Evolutionary conservation across 2,888 invertebrate genomes (phyloP).

Genomic region (Yponomeuta cagnagella): DNA sequence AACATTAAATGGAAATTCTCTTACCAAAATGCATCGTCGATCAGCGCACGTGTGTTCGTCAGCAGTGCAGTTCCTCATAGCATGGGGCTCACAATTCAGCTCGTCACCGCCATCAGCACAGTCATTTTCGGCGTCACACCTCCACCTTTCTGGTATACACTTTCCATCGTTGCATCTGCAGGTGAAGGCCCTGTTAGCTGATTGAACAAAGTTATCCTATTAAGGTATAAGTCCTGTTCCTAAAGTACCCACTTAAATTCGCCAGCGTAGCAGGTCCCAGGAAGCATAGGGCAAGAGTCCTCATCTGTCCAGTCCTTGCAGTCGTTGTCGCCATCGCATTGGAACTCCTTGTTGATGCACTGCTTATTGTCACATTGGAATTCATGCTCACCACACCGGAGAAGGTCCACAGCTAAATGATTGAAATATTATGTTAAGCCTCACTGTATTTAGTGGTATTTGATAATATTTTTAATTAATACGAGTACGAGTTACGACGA

Average conservation of each 20-base stretch:
- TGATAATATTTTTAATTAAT: too few relatives aligned
- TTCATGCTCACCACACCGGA: conserved; percentile 82
- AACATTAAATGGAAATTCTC: not conserved
- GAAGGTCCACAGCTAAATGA: conserved; percentile 56
- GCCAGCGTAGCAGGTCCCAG: conserved; percentile 79
- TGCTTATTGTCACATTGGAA: conserved; percentile 83
- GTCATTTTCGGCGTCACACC: conserved; percentile 87
- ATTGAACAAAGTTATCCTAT: not conserved
- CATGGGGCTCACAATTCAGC: conserved; percentile 78
- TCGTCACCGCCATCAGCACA: conserved; percentile 89
- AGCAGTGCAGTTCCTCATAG: conserved; percentile 79
- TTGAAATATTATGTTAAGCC: not conserved
- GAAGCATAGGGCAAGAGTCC: conserved; percentile 81
- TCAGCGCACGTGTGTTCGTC: conserved; percentile 85
- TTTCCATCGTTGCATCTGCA: conserved; percentile 83
- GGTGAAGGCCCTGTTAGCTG: not conserved
- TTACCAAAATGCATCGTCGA: conserved; percentile 85
- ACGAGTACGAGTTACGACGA: too few relatives aligned
- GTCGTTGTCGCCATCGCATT: conserved; percentile 90
- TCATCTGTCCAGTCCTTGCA: conserved; percentile 93
- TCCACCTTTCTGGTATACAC: conserved; percentile 86
- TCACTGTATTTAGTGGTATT: too few relatives aligned
- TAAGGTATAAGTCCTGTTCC: not conserved
- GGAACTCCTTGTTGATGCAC: conserved; percentile 84
- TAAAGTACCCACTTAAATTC: conserved; percentile 79